Evolutionary conservation across 1,140 invertebrate species (phyloP), one percentile per base, ranked within the genome.

Genomic region (Danaus plexippus): DNA sequence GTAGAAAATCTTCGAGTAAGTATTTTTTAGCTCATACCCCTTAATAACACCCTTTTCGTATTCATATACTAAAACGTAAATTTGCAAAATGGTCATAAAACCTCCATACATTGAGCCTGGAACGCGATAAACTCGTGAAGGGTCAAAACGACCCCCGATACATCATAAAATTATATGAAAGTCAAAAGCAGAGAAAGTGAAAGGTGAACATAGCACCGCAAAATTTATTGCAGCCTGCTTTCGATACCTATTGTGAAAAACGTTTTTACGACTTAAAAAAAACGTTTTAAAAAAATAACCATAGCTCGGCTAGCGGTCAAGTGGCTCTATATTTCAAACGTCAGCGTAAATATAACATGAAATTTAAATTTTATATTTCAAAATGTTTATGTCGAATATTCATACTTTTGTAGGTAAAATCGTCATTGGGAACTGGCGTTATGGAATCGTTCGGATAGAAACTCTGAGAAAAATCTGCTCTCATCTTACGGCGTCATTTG

Each of bases 81-180:
- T 77, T 79, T 77, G 68, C 66, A 75, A 69, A 74, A 64, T 64
- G 57, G 69, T 67, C 55, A 54, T 71, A 66, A 71, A 73, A 69
- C 57, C 47, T 45, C 50, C 22, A 59, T 59, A 60, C 47, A 45
- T 52, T 64, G 59, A 54, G 59, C 58, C 62, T 63, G 63, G 60
- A 65, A 56, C 57, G 57, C 62, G 66, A 64, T 71, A 66, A 66
- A 62, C 59, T 58, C 62, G 74, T 76, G 77, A 83, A 78, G 80
- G 80, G 81, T 83, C 80, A 83, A 70, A 80, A 71, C 69, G 72
- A 63, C 63, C 66, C 65, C 51, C 79, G 71, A 85, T 83, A 86
- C 71, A 84, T 86, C 80, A 84, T 84, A 83, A 85, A 83, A 80
- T 87, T 87, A 87, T 83, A 85, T 85, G 77, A 87, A 85, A 87